These are phyloP conservation scores for Drosophila prosaltans DNA, from an alignment of 1,140 invertebrate genomes.

Conservation along the genomic window DNA sequence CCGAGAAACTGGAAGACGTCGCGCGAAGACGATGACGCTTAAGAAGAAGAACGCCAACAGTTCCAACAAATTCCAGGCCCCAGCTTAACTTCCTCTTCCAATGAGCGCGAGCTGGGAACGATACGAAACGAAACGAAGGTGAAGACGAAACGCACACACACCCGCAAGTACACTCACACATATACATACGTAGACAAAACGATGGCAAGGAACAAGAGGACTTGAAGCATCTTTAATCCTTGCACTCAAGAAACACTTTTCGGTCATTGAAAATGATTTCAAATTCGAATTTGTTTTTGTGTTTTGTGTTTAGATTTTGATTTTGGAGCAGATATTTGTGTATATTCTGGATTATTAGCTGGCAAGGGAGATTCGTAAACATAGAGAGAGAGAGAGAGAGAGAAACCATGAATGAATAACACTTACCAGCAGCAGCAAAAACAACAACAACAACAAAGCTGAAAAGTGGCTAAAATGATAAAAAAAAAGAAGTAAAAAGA, in stretches of 20 bases:
- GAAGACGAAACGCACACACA: conserved; percentile 28
- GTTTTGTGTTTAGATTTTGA: conserved; percentile 11
- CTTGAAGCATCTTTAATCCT: conserved; percentile 60
- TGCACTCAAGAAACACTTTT: conserved; percentile 46
- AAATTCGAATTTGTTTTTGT: conserved; percentile 4
- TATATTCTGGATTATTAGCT: conserved; percentile 65
- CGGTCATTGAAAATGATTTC: conserved; percentile 31
- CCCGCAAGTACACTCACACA: conserved; percentile 21
- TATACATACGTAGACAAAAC: conserved; percentile 6
- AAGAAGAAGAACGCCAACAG: conserved; percentile 55
- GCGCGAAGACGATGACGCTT: conserved; percentile 37
- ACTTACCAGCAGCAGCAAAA: conserved; percentile 21
- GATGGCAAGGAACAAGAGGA: conserved; percentile 19
- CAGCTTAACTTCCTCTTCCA: conserved; percentile 79
- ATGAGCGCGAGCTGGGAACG: conserved; percentile 40
- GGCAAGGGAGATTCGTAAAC: conserved; percentile 71
- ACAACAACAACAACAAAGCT: conserved; percentile 20
- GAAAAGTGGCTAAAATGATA: conserved; percentile 21
- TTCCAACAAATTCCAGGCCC: conserved; percentile 62
- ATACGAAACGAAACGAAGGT: conserved; percentile 27
- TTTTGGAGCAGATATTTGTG: conserved; percentile 47
- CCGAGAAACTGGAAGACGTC: conserved; percentile 53
- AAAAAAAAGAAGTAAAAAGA: conserved; percentile 48
- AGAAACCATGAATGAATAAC: conserved; percentile 39
- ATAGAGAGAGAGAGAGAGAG: not conserved